Percentiles rank a stretch among this genome's conserved stretches.
Evolutionary conservation across 2,797 vertebrate species (phyloP).

Genomic region (Chaenodraco wilsoni): DNA sequence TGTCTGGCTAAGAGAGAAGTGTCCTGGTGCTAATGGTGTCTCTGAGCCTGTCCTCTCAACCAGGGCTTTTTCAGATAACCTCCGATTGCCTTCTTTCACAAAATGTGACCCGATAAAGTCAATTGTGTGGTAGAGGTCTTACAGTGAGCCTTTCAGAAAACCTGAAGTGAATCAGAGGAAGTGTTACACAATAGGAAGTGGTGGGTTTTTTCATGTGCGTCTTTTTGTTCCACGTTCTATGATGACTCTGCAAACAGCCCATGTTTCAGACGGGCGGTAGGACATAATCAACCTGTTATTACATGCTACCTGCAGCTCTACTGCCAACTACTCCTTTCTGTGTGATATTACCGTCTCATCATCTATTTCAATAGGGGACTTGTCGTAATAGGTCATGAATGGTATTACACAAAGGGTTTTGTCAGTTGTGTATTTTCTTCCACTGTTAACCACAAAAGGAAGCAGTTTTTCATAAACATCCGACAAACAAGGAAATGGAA

Average conservation of each 20-base stretch:
- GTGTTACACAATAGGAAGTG: conserved; percentile 84
- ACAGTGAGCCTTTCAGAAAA: conserved; percentile 62
- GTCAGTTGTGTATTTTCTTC: neutral
- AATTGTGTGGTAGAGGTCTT: conserved; percentile 1
- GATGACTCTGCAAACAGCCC: conserved; percentile 17
- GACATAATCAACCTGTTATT: neutral
- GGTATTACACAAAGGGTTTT: neutral
- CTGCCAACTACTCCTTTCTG: conserved; percentile 6
- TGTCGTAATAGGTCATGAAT: neutral
- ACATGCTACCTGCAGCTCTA: neutral
- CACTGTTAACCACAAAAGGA: conserved; percentile 2
- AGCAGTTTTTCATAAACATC: neutral
- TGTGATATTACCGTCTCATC: neutral
- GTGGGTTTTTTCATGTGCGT: conserved; percentile 37
- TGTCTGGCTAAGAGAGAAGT: conserved; percentile 41
- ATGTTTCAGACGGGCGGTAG: conserved; percentile 17
- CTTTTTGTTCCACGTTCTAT: conserved; percentile 62
- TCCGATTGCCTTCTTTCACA: neutral
- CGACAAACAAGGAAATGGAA: neutral
- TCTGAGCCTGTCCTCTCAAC: conserved; percentile 37
- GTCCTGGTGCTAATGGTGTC: conserved; percentile 41
- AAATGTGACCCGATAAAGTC: conserved; percentile 15
- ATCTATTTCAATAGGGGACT: neutral
- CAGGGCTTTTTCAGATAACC: neutral
- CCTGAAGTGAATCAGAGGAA: conserved; percentile 82